phyloP scores from a whole-genome alignment of 2,797 vertebrate genomes.

The Rhynchotus rufescens region DNA sequence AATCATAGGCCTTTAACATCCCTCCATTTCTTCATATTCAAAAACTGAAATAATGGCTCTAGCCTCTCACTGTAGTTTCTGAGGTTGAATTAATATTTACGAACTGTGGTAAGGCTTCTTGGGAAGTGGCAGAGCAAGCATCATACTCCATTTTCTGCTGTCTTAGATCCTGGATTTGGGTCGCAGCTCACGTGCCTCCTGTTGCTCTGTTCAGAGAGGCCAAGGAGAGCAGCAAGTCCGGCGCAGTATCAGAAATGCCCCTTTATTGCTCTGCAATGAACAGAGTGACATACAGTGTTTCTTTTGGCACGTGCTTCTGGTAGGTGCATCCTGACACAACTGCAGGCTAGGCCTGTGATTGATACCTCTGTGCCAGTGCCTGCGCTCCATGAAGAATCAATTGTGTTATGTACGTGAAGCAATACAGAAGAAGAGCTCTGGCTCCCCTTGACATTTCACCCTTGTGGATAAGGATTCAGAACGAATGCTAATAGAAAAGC shows the following conservation, averaged over 20 bases:
- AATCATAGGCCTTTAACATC: not conserved
- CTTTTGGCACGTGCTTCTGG: not conserved
- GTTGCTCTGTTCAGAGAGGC: not conserved
- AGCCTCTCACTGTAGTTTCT: not conserved
- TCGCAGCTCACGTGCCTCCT: not conserved
- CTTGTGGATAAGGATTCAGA: constrained; percentile 11
- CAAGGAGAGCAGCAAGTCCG: not conserved
- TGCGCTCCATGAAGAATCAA: constrained; percentile 11
- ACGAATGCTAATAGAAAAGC: not conserved
- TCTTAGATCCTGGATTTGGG: not conserved
- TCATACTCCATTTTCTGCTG: not conserved
- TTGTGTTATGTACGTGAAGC: constrained; percentile 1
- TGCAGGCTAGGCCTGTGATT: constrained; percentile 26
- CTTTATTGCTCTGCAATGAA: not conserved
- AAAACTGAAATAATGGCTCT: not conserved
- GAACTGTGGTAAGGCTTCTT: not conserved
- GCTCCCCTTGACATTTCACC: not conserved
- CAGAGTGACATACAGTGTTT: not conserved
- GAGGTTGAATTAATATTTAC: constrained; percentile 18
- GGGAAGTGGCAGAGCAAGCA: not conserved
- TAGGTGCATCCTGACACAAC: not conserved
- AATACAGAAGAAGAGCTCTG: not conserved
- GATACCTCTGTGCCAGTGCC: constrained; percentile 12
- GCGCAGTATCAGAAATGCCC: not conserved
- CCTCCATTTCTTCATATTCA: constrained; percentile 8